Evolutionary conservation across 1,140 invertebrate genomes (phyloP).

Genomic region (Bombus haemorrhoidalis): DNA sequence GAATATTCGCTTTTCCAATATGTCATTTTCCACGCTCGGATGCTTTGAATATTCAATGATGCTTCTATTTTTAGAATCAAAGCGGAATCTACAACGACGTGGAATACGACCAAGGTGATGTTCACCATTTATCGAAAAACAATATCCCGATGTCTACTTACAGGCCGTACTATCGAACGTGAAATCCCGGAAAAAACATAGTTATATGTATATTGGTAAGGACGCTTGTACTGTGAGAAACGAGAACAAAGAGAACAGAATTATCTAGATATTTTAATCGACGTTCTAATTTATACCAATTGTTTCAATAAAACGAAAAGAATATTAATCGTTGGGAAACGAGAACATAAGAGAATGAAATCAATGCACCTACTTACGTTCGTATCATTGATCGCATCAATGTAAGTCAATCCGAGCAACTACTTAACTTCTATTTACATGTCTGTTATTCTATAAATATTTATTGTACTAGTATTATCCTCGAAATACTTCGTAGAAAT

Average conservation of each 20-base stretch:
- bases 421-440: conserved; percentile 31
- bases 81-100: conserved; percentile 94
- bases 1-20: conserved; percentile 67
- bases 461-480: conserved; percentile 32
- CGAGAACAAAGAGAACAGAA: too few species aligned
- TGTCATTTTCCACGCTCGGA: background rate
- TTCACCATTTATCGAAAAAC: conserved; percentile 84
- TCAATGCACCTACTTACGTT: conserved; percentile 18
- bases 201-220: conserved; percentile 11
- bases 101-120: conserved; percentile 89
- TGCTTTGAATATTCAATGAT: background rate
- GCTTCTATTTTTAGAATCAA: conserved; percentile 86
- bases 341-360: background rate
- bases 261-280: conserved; percentile 1
- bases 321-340: background rate
- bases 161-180: conserved; percentile 82
- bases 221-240: background rate
- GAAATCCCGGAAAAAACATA: conserved; percentile 37
- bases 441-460: conserved; percentile 34
- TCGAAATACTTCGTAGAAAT: background rate
- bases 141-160: conserved; percentile 89
- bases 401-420: conserved; percentile 11
- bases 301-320: background rate
- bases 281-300: background rate
- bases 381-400: background rate